Evolutionary conservation across 1,140 invertebrate genomes (phyloP), one percentile per base, ranked within the genome.

Genomic region (Drosophila suzukii): DNA sequence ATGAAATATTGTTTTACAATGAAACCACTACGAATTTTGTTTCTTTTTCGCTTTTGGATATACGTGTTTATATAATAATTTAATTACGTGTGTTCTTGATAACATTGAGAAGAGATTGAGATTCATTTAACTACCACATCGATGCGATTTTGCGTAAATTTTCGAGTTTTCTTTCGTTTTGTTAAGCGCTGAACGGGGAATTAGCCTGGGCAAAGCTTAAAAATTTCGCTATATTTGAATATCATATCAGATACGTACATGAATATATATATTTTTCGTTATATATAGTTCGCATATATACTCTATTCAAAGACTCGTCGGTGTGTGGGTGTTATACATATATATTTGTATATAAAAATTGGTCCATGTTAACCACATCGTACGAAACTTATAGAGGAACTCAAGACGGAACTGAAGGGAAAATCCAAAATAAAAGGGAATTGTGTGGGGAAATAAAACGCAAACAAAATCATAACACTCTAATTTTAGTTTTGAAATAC

Each of bases 51-150:
- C 61, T 67, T 59, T 67, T 72, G 56, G 36, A 65, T 57, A 70
- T 54, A 43, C 17, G 41, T 71, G 68, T 71, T 58, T 41, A 71
- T 71, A 71, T 71, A 71, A 71, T 71, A 58, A 71, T 71, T 71
- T 47, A 71, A 71, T 84, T 83, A 62, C 57, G 56, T 78, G 65
- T 86, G 58, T 74, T 60, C 32, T 75, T 58, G 73, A 75, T 80
- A 88, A 88, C 84, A 89, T 89, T 89, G 81, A 89, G 84, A 88
- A 83, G 80, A 88, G 83, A 76, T 86, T 88, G 73, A 91, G 88
- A 91, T 91, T 91, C 73, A 91, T 91, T 91, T 91, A 91, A 84
- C 88, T 91, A 91, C 75, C 88, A 90, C 81, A 90, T 88, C 85
- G 74, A 91, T 68, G 77, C 78, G 77, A 74, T 77, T 81, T 75